Evolutionary conservation across 2,113 vertebrate species (phyloP).

Genomic region (Nanger granti): DNA sequence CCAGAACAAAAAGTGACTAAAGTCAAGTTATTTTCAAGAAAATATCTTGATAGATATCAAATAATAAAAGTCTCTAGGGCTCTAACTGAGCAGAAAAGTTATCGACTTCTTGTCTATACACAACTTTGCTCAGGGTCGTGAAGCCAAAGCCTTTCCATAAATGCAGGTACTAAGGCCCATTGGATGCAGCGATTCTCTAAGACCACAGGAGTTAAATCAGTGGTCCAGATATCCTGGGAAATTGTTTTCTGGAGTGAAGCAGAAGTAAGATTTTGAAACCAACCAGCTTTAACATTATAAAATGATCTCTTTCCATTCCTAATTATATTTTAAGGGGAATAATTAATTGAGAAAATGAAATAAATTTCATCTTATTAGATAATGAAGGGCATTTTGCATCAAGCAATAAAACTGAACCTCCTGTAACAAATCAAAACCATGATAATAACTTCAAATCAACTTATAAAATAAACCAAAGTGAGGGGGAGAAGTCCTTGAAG

Average conservation of each 20-base stretch:
- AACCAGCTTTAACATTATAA: constrained; percentile 2
- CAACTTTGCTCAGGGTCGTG: background rate
- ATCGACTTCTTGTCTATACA: background rate
- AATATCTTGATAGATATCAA: background rate
- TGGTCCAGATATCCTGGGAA: background rate
- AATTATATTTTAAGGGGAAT: constrained; percentile 1
- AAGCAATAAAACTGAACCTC: background rate
- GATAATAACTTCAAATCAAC: background rate
- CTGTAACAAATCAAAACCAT: background rate
- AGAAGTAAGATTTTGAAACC: constrained; percentile 17
- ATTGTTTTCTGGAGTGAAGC: background rate
- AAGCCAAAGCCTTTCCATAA: background rate
- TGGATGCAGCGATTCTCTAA: background rate
- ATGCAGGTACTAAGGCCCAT: background rate
- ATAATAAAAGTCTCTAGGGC: background rate
- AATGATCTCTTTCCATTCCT: background rate
- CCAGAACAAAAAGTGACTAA: background rate
- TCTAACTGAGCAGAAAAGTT: background rate
- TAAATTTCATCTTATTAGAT: constrained; percentile 30
- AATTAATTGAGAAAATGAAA: constrained; percentile 12
- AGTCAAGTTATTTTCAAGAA: background rate
- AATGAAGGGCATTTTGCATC: background rate
- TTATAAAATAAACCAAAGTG: background rate
- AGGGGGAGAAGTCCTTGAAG: background rate
- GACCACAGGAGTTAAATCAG: background rate